Conservation (phyloP, 64 coral and sea anemone species). For the Stichodactyla mertensii region DNA sequence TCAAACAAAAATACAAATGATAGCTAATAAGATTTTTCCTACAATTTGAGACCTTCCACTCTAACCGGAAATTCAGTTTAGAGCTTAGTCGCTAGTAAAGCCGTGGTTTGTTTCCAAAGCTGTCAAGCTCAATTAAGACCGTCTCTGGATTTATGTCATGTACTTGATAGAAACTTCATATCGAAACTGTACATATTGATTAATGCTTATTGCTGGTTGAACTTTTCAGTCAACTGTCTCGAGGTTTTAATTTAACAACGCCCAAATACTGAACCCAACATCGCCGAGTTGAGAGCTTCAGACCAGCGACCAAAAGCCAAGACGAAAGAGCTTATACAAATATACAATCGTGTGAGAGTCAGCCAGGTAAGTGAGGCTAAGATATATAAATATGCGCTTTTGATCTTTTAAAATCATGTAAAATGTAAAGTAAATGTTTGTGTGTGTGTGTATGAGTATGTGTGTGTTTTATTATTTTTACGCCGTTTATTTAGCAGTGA, state of each 20-base stretch:
- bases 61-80: not conserved
- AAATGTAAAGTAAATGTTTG: too few species aligned
- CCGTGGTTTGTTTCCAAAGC: not conserved
- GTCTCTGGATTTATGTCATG: not conserved
- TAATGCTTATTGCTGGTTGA: constrained; percentile 1
- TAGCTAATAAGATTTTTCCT: not conserved
- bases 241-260: not conserved
- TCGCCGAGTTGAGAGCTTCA: not conserved
- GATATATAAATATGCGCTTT: too few species aligned
- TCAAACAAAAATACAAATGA: not conserved
- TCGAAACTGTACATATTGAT: not conserved
- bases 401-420: too few species aligned
- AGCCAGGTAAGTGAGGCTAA: too few species aligned
- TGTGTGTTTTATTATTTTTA: too few species aligned
- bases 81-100: not conserved
- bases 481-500: too few species aligned
- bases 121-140: constrained; percentile 11
- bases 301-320: not conserved
- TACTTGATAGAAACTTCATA: not conserved
- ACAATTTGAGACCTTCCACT: not conserved
- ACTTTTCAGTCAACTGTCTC: constrained; percentile 7
- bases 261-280: not conserved
- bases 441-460: too few species aligned
- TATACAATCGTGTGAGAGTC: not conserved
- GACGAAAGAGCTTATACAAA: not conserved